Conservation (phyloP, 1,140 invertebrate genomes). For the Drosophila micromelanica region DNA sequence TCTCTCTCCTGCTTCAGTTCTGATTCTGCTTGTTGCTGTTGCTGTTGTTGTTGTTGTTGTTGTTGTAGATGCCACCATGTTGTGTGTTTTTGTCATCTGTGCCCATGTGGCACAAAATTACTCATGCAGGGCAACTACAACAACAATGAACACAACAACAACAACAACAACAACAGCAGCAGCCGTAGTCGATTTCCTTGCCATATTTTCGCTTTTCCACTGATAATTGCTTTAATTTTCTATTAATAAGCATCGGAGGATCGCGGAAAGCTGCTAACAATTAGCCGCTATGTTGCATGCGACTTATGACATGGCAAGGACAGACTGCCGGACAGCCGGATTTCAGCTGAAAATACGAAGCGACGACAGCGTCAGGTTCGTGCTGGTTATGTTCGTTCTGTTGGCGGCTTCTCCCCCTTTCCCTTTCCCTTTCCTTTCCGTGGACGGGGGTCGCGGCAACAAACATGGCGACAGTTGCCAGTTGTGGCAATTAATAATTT, state of each 20-base stretch:
- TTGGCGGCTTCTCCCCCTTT: not conserved
- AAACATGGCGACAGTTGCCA: conserved; percentile 82
- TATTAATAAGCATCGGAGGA: conserved; percentile 71
- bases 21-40: not conserved
- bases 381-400: no score
- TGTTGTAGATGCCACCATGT: conserved; percentile 47
- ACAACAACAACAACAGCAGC: conserved; percentile 18
- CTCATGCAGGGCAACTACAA: conserved; percentile 54
- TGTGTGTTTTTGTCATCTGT: conserved; percentile 59
- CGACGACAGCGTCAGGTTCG: conserved; percentile 76
- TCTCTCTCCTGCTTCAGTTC: conserved; percentile 5
- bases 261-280: conserved; percentile 76
- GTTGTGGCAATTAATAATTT: conserved; percentile 83
- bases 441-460: conserved; percentile 41
- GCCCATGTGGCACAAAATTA: conserved; percentile 73
- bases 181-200: conserved; percentile 66
- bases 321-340: conserved; percentile 41
- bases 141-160: not conserved
- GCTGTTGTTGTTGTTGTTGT: conserved; percentile 24
- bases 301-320: conserved; percentile 70
- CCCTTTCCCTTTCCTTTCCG: no score
- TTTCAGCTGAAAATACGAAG: conserved; percentile 67
- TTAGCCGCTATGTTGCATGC: conserved; percentile 79
- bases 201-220: conserved; percentile 60
- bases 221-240: conserved; percentile 83